Percentiles rank a stretch among this genome's conserved stretches.
Conservation (phyloP, 2,797 vertebrate species). For the Glossophaga mutica region DNA sequence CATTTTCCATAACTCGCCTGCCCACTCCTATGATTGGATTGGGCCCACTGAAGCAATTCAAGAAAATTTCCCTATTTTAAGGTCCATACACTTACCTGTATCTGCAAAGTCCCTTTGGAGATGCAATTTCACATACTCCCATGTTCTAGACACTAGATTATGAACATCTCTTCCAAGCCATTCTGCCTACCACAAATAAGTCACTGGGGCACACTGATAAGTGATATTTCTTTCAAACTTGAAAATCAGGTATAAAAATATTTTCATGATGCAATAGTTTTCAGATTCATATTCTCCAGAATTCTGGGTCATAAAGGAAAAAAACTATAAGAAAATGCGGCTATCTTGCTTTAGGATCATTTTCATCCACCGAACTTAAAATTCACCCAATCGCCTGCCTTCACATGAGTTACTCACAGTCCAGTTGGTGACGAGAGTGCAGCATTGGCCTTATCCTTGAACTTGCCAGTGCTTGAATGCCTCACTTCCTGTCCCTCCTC, state of each 20-base stretch:
- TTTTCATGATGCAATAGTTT: background rate
- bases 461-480: background rate
- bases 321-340: background rate
- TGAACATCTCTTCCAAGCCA: background rate
- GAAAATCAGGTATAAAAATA: background rate
- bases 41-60: background rate
- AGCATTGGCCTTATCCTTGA: background rate
- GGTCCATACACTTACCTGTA: background rate
- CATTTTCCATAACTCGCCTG: background rate
- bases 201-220: background rate
- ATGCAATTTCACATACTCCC: background rate
- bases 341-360: background rate
- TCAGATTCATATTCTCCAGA: background rate
- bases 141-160: background rate
- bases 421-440: background rate
- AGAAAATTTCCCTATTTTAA: background rate
- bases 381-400: background rate
- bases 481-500: background rate
- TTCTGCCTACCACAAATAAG: background rate
- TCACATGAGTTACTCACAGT: background rate
- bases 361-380: background rate
- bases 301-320: background rate
- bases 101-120: background rate
- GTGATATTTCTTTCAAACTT: background rate
- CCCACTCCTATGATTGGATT: background rate